Evolutionary conservation across 2,797 vertebrate species (phyloP).

Genomic region (Cossypha caffra): DNA sequence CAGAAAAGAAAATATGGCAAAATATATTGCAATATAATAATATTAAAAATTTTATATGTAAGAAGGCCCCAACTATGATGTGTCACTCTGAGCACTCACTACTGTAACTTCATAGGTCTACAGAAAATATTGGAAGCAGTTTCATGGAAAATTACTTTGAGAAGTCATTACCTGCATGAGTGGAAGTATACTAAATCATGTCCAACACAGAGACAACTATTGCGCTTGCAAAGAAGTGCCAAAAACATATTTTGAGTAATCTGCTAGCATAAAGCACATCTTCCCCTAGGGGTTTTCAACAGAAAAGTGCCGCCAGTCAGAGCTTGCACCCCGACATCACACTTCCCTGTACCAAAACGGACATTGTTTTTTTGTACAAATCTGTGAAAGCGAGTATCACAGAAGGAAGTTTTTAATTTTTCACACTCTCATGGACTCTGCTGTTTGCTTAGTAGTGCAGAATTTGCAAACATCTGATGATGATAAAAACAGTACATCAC

Average conservation of each 20-base stretch:
- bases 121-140: background rate
- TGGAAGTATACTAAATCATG: background rate
- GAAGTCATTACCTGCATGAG: background rate
- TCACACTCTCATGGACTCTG: background rate
- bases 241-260: background rate
- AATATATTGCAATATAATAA: background rate
- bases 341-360: background rate
- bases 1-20: background rate
- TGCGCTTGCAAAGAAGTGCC: background rate
- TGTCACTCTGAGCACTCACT: background rate
- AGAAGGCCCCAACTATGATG: rapidly evolving
- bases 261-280: background rate
- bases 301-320: background rate
- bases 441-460: background rate
- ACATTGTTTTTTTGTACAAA: background rate
- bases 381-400: background rate
- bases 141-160: background rate
- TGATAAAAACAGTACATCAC: background rate
- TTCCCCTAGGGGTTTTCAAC: background rate
- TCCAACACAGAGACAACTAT: background rate
- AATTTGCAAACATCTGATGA: background rate
- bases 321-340: background rate
- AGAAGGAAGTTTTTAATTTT: background rate
- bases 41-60: background rate
- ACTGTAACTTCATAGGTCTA: background rate